Conservation (phyloP, 2,797 vertebrate species). For the Paedocypris micromegethes region DNA sequence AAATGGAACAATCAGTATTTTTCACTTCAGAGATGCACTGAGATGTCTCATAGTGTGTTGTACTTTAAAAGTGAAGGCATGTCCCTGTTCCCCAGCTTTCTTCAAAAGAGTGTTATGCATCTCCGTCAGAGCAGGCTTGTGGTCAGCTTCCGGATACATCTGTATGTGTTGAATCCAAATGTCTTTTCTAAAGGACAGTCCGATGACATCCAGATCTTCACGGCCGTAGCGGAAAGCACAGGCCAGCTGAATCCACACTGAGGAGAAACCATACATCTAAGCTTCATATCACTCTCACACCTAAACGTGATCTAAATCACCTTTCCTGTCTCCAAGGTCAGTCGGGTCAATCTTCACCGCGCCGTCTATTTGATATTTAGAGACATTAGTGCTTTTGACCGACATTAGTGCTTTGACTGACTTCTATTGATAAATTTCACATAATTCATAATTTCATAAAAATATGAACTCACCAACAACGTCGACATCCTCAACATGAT, state of each 20-base stretch:
- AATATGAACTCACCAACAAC: slow-evolving; percentile 65
- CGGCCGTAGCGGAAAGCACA: slow-evolving; percentile 89
- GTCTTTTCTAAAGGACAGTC: slow-evolving; percentile 87
- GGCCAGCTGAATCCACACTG: slow-evolving; percentile 82
- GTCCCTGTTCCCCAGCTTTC: slow-evolving; percentile 77
- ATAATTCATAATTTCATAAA: too few relatives aligned
- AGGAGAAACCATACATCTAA: too few relatives aligned
- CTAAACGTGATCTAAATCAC: slow-evolving; percentile 48
- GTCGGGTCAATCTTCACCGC: slow-evolving; percentile 76
- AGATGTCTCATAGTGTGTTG: not conserved
- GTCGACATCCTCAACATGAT: slow-evolving; percentile 74
- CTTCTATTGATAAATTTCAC: too few relatives aligned
- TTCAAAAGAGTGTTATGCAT: slow-evolving; percentile 79
- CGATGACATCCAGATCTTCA: slow-evolving; percentile 88
- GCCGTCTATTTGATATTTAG: slow-evolving; percentile 68
- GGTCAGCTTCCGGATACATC: slow-evolving; percentile 67
- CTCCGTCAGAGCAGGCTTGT: slow-evolving; percentile 65
- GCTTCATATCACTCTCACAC: too few relatives aligned
- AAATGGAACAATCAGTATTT: not conserved
- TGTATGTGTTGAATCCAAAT: slow-evolving; percentile 75
- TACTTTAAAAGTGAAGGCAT: slow-evolving; percentile 81
- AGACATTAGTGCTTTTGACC: not conserved
- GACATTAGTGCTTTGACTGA: too few relatives aligned
- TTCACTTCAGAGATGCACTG: too few relatives aligned
- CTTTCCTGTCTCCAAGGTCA: slow-evolving; percentile 81